Evolutionary conservation across 2,113 vertebrate genomes (phyloP).

Genomic region (Lagenorhynchus albirostris): DNA sequence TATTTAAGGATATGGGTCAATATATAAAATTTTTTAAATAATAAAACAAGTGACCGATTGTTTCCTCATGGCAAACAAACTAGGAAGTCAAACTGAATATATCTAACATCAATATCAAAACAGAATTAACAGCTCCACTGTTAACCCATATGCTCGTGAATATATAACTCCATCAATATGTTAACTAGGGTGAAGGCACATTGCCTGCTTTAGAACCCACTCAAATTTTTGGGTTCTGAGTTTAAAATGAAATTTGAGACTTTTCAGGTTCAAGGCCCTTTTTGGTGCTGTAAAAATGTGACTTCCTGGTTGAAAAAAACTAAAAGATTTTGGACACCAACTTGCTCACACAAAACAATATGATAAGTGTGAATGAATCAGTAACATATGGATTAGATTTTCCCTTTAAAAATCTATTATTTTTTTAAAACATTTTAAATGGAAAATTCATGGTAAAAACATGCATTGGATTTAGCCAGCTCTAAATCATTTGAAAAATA

Average conservation of each 20-base stretch:
- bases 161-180: slow-evolving; percentile 63
- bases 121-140: slow-evolving; percentile 71
- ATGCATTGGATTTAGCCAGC: slow-evolving; percentile 61
- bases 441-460: slow-evolving; percentile 68
- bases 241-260: slow-evolving; percentile 74
- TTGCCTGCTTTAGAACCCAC: slow-evolving; percentile 71
- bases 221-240: slow-evolving; percentile 70
- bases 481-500: slow-evolving; percentile 73
- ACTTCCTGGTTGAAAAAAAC: slow-evolving; percentile 58
- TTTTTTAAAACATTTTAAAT: slow-evolving; percentile 50
- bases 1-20: slow-evolving; percentile 68
- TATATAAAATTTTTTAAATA: slow-evolving; percentile 55
- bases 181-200: slow-evolving; percentile 66
- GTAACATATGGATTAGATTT: slow-evolving; percentile 76
- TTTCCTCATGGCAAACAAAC: slow-evolving; percentile 66
- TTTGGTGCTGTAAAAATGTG: slow-evolving; percentile 69
- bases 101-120: slow-evolving; percentile 64
- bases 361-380: slow-evolving; percentile 75
- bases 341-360: slow-evolving; percentile 69
- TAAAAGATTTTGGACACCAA: slow-evolving; percentile 57
- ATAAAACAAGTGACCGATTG: slow-evolving; percentile 68
- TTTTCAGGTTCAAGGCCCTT: slow-evolving; percentile 66
- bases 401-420: slow-evolving; percentile 59
- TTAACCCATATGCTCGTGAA: slow-evolving; percentile 59
- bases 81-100: slow-evolving; percentile 68